Base-by-base conservation (phyloP, 2,113 vertebrate genomes). In the Piaya cayana region DNA sequence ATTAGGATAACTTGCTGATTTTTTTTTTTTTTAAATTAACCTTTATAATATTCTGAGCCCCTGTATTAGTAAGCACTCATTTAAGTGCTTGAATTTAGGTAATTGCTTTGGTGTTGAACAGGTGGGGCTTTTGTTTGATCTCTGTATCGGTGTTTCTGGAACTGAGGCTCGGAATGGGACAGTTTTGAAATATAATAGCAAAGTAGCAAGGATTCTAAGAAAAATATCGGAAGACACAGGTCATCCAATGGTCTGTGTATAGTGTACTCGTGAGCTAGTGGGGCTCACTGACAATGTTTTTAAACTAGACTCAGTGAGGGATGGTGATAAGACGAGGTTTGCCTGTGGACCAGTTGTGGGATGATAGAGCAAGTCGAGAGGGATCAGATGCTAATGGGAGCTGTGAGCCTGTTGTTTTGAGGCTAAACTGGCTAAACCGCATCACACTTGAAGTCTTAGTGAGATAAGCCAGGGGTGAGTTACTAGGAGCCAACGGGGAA, bases 41-140 rank as follows among this genome's bases (percentile, higher is more conserved):
- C 4, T 78, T 1, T 17, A 34, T 29, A 1, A 6, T 65, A 4
- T 76, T 52, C n/a, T 6, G 3, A 82, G 22, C 0, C 11, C 7
- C 12, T 65, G 1, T 25, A 91, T 76, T 16, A 29, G 25, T 43
- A 42, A 34, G 4, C 36, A 47, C 4, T 83, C 8, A 30, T 74
- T 50, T 50, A 58, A 59, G 20, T 59, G n/a, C n/a, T 76, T 47
- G 72, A 11, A 26, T 18, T 90, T 82, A 88, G 16, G 13, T 29
- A 55, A 42, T 27, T 67, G 1, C 1, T 70, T 77, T 89, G 10
- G 2, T 88, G 21, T 55, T 74, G 36, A 77, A 15, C 18, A 67
- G 5, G 2, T 14, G 18, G 50, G 21, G 26, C 2, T 5, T 84
- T 88, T 81, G 15, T 78, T 81, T 0, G 0, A 15, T 53, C 67